Evolutionary conservation across 2,888 invertebrate genomes (phyloP).

Genomic region (Torymus aiolomorphi): DNA sequence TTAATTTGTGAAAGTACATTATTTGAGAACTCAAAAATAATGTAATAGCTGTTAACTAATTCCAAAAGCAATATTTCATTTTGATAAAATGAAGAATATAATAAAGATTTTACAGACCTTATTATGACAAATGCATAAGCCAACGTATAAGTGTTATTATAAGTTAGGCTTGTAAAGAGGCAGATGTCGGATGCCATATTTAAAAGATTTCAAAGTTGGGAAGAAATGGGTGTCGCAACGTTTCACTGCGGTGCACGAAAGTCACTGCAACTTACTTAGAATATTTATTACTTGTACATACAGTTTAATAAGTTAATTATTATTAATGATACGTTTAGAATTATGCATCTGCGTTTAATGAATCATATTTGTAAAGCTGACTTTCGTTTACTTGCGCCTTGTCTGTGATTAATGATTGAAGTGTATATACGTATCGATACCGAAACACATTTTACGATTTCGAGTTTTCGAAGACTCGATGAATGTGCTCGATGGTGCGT

Average conservation of each 20-base stretch:
- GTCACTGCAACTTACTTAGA: slow-evolving; percentile 59
- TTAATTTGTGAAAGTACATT: no score
- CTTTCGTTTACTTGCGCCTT: slow-evolving; percentile 67
- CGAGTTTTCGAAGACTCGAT: slow-evolving; percentile 10
- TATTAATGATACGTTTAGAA: slow-evolving; percentile 33
- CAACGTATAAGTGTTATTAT: slow-evolving; percentile 15
- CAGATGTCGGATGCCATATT: slow-evolving; percentile 54
- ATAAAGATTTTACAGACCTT: background rate
- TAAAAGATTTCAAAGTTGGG: slow-evolving; percentile 42
- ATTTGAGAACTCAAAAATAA: no score
- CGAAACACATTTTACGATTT: slow-evolving; percentile 44
- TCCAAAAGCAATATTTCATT: background rate
- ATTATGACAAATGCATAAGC: background rate
- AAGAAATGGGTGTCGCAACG: slow-evolving; percentile 63
- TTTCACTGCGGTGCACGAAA: slow-evolving; percentile 46
- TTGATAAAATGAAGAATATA: background rate
- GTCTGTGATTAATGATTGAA: slow-evolving; percentile 74
- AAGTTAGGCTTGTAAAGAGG: slow-evolving; percentile 38
- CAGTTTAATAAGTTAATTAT: slow-evolving; percentile 62
- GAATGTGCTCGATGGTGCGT: slow-evolving; percentile 42
- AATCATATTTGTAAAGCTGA: slow-evolving; percentile 50
- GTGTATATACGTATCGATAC: slow-evolving; percentile 60
- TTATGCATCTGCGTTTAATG: slow-evolving; percentile 32
- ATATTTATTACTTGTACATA: slow-evolving; percentile 74
- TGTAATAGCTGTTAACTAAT: background rate